Evolutionary conservation across 2,888 invertebrate species (phyloP), one percentile per base, ranked within the genome.

Genomic region (Drosophila atripex): DNA sequence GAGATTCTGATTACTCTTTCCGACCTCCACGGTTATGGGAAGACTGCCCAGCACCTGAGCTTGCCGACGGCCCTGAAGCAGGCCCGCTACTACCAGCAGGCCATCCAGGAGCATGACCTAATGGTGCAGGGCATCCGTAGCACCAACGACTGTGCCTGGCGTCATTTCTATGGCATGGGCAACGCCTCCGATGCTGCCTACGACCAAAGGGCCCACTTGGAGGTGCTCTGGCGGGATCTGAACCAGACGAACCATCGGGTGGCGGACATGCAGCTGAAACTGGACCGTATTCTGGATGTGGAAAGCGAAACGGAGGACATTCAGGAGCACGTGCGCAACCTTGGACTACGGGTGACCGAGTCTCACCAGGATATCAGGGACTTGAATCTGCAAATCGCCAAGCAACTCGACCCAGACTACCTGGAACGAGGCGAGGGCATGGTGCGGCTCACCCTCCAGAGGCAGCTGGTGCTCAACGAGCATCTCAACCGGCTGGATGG

Each of bases 41-140:
- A 92, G 55, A 92, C 92, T 18, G 91, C 92, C 30, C 92, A 93
- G 46, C 93, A 93, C 68, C 80, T 94, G n/a, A 93, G 93, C 66
- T 85, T 93, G 2, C 92, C 93, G 30, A 92, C 92, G 12, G 93
- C 93, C 0, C 76, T 94, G 5, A 91, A 92, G 51, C 92, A 93
- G 77, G 93, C 93, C 0, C 90, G 89, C 11, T 90, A 89, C 71
- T 91, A 93, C 59, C 89, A 93, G 23, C 91, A 92, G 23, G 89
- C 93, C 28, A 92, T 94, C 46, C 91, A 92, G 46, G 87, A 85
- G 28, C 90, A 91, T 54, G 82, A 89, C 9, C 75, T 85, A 11
- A 71, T 88, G 1, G 88, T 91, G 2, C 85, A 91, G 59, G 80
- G 89, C 56, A 89, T 89, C 52, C 83, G 91, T n/a, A 76, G 77